A percentile compares a stretch with the other conserved stretches of the same genome.
Conservation (phyloP, 2,888 invertebrate genomes). For the Hydropsyche betteni region DNA sequence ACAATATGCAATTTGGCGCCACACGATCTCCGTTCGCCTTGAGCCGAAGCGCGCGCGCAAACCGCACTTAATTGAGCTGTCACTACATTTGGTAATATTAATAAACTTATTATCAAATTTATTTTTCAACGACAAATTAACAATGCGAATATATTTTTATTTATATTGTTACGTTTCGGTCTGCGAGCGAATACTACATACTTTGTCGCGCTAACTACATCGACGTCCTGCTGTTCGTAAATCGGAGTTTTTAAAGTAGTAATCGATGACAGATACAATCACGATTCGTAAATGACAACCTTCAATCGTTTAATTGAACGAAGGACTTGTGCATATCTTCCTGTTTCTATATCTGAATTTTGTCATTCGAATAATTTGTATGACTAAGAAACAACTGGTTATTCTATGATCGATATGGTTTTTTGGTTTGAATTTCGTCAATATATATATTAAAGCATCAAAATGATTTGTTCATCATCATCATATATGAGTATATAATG, state of each 20-base stretch:
- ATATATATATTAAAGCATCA: no score
- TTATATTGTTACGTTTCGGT: neutral
- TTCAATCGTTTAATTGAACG: no score
- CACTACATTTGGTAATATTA: constrained; percentile 29
- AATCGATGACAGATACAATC: neutral
- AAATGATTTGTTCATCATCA: no score
- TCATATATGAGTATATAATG: no score
- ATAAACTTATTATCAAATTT: constrained; percentile 25
- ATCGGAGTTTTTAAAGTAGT: neutral
- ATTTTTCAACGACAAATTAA: constrained; percentile 1
- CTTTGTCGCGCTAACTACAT: neutral
- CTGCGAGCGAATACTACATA: neutral
- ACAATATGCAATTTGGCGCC: neutral
- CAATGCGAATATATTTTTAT: neutral
- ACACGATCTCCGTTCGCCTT: constrained; percentile 2
- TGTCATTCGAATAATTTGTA: no score
- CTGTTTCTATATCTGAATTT: no score
- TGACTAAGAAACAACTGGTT: no score
- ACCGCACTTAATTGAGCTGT: constrained; percentile 23
- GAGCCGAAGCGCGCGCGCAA: constrained; percentile 5
- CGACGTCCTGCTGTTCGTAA: constrained; percentile 10
- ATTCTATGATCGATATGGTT: no score
- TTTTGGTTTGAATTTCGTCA: no score
- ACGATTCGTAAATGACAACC: no score
- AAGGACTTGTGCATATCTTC: no score